Percentiles rank a stretch among this genome's conserved stretches.
These are phyloP conservation scores for Apotomis betuletana DNA, from an alignment of 2,888 invertebrate genomes.

Conservation along the genomic window DNA sequence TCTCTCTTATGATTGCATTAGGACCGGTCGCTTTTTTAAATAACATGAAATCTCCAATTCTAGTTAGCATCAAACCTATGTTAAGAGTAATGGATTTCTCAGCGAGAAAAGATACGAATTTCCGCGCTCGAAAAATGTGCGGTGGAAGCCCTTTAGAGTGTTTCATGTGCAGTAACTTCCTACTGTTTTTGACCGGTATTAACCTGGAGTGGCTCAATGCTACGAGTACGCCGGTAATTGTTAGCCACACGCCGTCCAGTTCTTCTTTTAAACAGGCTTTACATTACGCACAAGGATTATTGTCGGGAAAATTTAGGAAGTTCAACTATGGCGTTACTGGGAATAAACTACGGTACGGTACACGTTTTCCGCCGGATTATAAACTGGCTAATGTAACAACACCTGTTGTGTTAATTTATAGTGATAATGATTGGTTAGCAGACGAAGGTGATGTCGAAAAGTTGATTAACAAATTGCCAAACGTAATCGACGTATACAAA, in stretches of 20 bases:
- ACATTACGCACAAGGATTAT: conserved; percentile 80
- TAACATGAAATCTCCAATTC: conserved; percentile 64
- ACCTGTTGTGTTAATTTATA: conserved; percentile 68
- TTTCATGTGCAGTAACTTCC: conserved; percentile 82
- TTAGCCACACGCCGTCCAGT: conserved; percentile 81
- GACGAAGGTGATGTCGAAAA: conserved; percentile 81
- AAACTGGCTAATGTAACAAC: conserved; percentile 57
- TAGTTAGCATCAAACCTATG: conserved; percentile 59
- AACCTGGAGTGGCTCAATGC: conserved; percentile 82
- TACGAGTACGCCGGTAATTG: conserved; percentile 81
- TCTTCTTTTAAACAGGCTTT: conserved; percentile 77
- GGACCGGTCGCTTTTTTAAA: conserved; percentile 84
- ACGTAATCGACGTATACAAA: conserved; percentile 80
- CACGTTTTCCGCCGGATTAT: conserved; percentile 61
- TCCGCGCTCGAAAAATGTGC: conserved; percentile 61
- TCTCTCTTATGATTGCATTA: conserved; percentile 79
- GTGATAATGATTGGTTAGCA: conserved; percentile 86
- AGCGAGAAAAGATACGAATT: conserved; percentile 55
- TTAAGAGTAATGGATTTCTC: conserved; percentile 55
- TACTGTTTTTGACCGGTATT: conserved; percentile 85
- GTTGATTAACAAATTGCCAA: conserved; percentile 77
- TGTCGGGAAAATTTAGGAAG: conserved; percentile 60
- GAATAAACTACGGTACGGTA: conserved; percentile 62
- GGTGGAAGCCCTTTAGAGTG: conserved; percentile 69
- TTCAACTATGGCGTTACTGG: conserved; percentile 63